A percentile compares a stretch with the other conserved stretches of the same genome.
Conservation (phyloP, 1,140 invertebrate species). For the Marisa cornuarietis region DNA sequence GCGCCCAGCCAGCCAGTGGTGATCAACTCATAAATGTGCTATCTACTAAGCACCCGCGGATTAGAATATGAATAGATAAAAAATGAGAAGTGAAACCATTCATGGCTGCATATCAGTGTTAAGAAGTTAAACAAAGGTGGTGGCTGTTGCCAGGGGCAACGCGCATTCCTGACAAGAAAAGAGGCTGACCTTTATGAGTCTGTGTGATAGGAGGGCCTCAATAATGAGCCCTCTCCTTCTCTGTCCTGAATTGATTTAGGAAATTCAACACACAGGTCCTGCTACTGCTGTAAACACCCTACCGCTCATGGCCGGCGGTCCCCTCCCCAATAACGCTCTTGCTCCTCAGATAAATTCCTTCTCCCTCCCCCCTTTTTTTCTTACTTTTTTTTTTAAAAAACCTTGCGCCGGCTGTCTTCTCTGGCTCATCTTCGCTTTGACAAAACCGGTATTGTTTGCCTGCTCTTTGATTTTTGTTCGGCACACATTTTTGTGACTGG, state of each 20-base stretch:
- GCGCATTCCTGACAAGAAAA: constrained; percentile 33
- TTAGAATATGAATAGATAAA: constrained; percentile 60
- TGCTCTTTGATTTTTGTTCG: constrained; percentile 13
- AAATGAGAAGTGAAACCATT: constrained; percentile 50
- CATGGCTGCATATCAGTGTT: constrained; percentile 44
- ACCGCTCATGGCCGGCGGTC: not conserved
- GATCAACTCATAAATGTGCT: constrained; percentile 55
- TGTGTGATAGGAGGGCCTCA: constrained; percentile 16
- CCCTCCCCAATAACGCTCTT: not conserved
- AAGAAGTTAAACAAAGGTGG: constrained; percentile 56
- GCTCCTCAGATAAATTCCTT: not conserved
- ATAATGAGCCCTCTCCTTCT: constrained; percentile 33
- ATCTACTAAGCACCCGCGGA: constrained; percentile 50
- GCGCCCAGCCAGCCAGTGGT: constrained; percentile 27
- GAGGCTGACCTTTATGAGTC: constrained; percentile 39
- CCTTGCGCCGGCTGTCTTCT: not conserved
- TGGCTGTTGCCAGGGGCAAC: constrained; percentile 48
- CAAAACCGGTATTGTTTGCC: constrained; percentile 11
- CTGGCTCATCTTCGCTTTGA: constrained; percentile 3
- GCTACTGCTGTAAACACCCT: constrained; percentile 22
- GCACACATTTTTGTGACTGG: not conserved
- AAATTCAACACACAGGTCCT: constrained; percentile 40
- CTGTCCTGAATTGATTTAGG: constrained; percentile 49
- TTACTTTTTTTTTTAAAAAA: not conserved
- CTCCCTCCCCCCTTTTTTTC: constrained; percentile 2